phyloP scores from a whole-genome alignment of 2,888 invertebrate genomes.

The Agrotis clavis region DNA sequence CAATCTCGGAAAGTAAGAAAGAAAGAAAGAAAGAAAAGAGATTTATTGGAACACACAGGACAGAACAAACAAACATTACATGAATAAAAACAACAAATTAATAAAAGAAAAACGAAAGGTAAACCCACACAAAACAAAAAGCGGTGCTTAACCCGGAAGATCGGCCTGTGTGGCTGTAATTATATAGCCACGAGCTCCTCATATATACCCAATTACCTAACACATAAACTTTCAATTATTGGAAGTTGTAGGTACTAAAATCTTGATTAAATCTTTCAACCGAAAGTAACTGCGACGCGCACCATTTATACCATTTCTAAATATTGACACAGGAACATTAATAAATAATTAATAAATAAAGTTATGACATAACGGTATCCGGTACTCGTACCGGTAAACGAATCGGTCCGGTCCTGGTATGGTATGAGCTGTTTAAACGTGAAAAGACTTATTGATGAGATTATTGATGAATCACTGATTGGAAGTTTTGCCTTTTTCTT shows the following conservation, averaged over 20 bases:
- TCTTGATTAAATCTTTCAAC: not conserved
- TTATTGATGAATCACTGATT: slow-evolving; percentile 13
- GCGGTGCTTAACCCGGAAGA: too few relatives aligned
- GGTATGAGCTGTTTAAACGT: slow-evolving; percentile 40
- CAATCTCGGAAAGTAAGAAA: too few relatives aligned
- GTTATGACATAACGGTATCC: slow-evolving; percentile 47
- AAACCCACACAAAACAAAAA: too few relatives aligned
- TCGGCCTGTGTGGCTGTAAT: too few relatives aligned
- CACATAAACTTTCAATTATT: not conserved
- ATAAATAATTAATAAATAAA: slow-evolving; percentile 30
- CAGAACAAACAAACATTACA: too few relatives aligned
- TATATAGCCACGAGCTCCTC: too few relatives aligned
- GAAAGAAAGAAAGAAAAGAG: too few relatives aligned
- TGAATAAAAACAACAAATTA: too few relatives aligned
- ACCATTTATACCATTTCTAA: slow-evolving; percentile 6
- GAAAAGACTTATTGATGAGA: slow-evolving; percentile 32
- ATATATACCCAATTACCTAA: too few relatives aligned
- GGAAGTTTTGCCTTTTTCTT: too few relatives aligned
- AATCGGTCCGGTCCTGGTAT: slow-evolving; percentile 25
- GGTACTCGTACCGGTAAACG: slow-evolving; percentile 37
- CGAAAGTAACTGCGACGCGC: not conserved
- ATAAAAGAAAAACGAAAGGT: too few relatives aligned
- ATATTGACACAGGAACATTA: slow-evolving; percentile 29
- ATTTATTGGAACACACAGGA: too few relatives aligned
- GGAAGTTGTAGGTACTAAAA: not conserved